Evolutionary conservation across 2,888 invertebrate species (phyloP), one percentile per base, ranked within the genome.

Genomic region (Gryllus longicercus): DNA sequence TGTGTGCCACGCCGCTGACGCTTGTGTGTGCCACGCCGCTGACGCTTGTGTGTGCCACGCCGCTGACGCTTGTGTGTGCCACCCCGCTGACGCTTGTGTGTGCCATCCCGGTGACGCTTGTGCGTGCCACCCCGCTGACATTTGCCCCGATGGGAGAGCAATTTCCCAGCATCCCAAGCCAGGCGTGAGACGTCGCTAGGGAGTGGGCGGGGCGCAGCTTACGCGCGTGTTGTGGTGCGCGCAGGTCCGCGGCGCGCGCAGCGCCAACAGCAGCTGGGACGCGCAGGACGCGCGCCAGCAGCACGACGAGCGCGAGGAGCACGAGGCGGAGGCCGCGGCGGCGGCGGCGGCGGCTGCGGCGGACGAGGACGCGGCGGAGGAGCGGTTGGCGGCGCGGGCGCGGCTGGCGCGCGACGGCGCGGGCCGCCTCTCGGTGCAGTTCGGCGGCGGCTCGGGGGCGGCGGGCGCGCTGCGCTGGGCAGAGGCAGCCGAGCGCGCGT

Each of bases 391-490:
- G 3, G 81, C 78, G 14, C 78, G 78, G 76, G 63, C 77, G 16
- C 81, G 82, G 14, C 88, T 88, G 82, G 86, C 86, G 12, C 86
- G 91, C 74, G 91, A 92, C 84, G 91, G 89, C 87, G 92, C 89
- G 81, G 93, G 93, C 85, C 89, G 96, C 25, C 89, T 96, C 75
- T 96, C 96, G 2, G 95, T 96, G 92, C 95, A 95, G 87, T 94
- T 95, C 86, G 94, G 94, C 76, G 93, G 92, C 84, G 91, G 91
- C 75, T 92, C 92, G 75, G 93, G 93, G 8, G 63, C 63, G 63
- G 63, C 63, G 63, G 63, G 63, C 63, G 63, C 63, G n/a, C 82
- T 84, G 79, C 90, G 93, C 82, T 96, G 96, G 96, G 91, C 94
- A 83, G 96, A 96, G 85, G 96, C 96, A 23, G 94, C 94, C 0